Evolutionary conservation across 2,888 invertebrate species (phyloP).

Genomic region (Sesia apiformis): DNA sequence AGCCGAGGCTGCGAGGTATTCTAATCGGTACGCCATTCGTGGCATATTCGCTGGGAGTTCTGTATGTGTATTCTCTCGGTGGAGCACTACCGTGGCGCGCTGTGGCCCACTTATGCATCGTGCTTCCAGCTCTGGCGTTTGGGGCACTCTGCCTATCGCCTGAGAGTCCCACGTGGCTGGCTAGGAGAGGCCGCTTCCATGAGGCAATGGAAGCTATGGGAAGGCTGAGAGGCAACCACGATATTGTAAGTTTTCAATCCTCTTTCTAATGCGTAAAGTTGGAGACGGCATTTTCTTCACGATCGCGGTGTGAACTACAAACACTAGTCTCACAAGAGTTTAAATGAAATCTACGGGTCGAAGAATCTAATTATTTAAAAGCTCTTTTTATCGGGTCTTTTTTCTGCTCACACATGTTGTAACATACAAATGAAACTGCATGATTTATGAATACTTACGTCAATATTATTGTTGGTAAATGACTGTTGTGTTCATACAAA

Average conservation of each 20-base stretch:
- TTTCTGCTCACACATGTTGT: no score
- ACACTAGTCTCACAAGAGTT: no score
- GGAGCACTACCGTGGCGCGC: conserved; percentile 80
- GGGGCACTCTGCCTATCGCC: conserved; percentile 79
- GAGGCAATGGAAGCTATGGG: conserved; percentile 73
- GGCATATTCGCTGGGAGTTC: conserved; percentile 83
- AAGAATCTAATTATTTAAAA: no score
- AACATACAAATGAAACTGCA: no score
- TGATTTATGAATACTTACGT: no score
- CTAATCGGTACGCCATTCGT: conserved; percentile 83
- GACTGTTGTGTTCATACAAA: no score
- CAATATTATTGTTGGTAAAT: no score
- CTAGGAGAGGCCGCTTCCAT: conserved; percentile 74
- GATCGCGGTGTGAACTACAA: no score
- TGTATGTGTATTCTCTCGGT: conserved; percentile 82
- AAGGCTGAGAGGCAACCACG: conserved; percentile 76
- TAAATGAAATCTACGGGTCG: no score
- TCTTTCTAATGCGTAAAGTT: neutral
- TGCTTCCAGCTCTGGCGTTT: conserved; percentile 76
- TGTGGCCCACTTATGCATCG: conserved; percentile 78
- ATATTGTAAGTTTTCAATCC: conserved; percentile 50
- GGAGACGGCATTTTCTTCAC: no score
- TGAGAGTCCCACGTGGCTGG: conserved; percentile 85
- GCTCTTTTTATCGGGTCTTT: no score
- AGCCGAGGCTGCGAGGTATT: conserved; percentile 79